phyloP scores from a whole-genome alignment of 2,113 vertebrate genomes.

The Tetrao urogallus region DNA sequence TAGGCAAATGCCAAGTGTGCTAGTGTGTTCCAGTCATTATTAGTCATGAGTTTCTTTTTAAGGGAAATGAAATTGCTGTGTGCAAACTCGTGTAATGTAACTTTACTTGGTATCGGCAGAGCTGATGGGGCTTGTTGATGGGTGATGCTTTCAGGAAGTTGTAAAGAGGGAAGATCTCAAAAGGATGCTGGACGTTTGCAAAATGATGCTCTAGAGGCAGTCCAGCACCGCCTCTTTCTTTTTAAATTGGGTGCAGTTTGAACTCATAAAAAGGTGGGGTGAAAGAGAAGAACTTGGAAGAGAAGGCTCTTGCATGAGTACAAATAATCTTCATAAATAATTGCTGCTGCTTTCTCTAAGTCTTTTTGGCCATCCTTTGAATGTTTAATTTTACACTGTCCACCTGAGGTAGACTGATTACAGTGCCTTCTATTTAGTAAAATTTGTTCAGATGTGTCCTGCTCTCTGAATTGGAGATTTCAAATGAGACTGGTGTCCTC shows the following conservation, averaged over 20 bases:
- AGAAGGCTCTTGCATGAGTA: neutral
- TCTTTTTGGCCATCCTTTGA: neutral
- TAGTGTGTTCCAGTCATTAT: neutral
- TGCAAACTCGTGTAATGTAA: neutral
- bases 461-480: neutral
- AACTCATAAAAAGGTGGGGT: neutral
- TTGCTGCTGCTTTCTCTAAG: neutral
- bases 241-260: neutral
- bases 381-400: neutral
- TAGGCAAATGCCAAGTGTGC: slow-evolving; percentile 23
- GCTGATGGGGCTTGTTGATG: neutral
- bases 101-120: neutral
- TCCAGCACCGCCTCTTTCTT: neutral
- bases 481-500: neutral
- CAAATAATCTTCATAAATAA: neutral
- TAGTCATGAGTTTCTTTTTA: neutral
- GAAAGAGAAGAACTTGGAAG: neutral
- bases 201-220: neutral
- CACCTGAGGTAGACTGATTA: neutral
- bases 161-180: neutral
- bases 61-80: neutral
- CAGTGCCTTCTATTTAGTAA: neutral
- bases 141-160: neutral
- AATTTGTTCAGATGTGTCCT: neutral
- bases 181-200: neutral